phyloP scores from a whole-genome alignment of 2,888 invertebrate genomes.

The Calameuta filiformis region DNA sequence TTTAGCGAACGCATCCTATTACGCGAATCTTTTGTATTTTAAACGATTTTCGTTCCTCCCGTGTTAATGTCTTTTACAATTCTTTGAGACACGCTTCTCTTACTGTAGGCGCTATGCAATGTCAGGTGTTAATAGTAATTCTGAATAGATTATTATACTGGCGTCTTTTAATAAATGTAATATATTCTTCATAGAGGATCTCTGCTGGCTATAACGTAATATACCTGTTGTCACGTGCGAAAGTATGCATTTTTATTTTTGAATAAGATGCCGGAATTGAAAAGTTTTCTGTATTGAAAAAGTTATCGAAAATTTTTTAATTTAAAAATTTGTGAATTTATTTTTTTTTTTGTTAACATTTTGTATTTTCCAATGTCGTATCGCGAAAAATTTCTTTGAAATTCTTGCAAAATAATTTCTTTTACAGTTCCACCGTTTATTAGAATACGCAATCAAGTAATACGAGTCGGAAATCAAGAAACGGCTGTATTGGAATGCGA shows the following conservation, averaged over 20 bases:
- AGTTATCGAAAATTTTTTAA: background rate
- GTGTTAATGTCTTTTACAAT: background rate
- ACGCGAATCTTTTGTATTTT: background rate
- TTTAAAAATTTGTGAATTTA: background rate
- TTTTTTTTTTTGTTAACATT: background rate
- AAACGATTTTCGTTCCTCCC: background rate
- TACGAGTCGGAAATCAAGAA: slow-evolving; percentile 77
- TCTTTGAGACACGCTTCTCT: background rate
- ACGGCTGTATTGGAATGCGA: slow-evolving; percentile 83
- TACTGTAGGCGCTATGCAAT: background rate
- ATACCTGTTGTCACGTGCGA: background rate
- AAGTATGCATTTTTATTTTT: too few species aligned
- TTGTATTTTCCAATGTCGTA: background rate
- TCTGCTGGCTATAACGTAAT: background rate
- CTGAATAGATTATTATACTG: background rate
- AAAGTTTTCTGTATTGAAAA: too few species aligned
- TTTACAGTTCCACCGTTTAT: slow-evolving; percentile 87
- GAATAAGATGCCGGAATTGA: too few species aligned
- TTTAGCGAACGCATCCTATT: background rate
- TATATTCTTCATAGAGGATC: background rate
- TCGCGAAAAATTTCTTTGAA: background rate
- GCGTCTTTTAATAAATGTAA: background rate
- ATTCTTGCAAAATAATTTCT: slow-evolving; percentile 16
- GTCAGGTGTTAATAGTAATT: background rate
- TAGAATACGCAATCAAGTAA: slow-evolving; percentile 79